Percentiles rank a stretch among this genome's conserved stretches.
Conservation (phyloP, 92 coral and sea anemone species). For the Ricordea florida region DNA sequence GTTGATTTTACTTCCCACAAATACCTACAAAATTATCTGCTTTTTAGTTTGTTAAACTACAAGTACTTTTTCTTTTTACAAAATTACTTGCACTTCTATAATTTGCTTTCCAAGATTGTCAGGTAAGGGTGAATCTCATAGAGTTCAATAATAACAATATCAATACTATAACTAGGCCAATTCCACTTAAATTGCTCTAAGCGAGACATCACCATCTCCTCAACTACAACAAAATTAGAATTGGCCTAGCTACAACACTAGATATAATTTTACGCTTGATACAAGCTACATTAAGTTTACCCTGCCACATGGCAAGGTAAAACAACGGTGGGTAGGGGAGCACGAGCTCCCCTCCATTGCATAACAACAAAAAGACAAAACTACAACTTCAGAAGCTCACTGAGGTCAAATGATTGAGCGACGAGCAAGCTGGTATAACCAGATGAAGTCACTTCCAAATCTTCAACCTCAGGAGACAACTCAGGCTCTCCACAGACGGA, state of each 20-base stretch:
- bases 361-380: constrained; percentile 31
- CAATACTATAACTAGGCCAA: constrained; percentile 22
- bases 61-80: background rate
- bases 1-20: no score
- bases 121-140: constrained; percentile 1
- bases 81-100: no score
- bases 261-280: constrained; percentile 70
- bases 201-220: no score
- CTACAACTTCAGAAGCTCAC: constrained; percentile 14
- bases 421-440: constrained; percentile 16
- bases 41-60: no score
- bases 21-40: no score
- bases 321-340: constrained; percentile 3
- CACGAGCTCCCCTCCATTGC: no score
- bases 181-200: no score
- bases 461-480: constrained; percentile 57
- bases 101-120: constrained; percentile 1
- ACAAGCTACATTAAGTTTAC: constrained; percentile 85
- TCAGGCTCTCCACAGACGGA: constrained; percentile 85
- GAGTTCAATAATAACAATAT: constrained; percentile 15
- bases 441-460: constrained; percentile 41
- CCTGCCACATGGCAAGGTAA: no score
- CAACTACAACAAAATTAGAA: no score
- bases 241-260: no score
- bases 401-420: constrained; percentile 41